phyloP scores from a whole-genome alignment of 2,113 vertebrate species.

The Garra rufa region DNA sequence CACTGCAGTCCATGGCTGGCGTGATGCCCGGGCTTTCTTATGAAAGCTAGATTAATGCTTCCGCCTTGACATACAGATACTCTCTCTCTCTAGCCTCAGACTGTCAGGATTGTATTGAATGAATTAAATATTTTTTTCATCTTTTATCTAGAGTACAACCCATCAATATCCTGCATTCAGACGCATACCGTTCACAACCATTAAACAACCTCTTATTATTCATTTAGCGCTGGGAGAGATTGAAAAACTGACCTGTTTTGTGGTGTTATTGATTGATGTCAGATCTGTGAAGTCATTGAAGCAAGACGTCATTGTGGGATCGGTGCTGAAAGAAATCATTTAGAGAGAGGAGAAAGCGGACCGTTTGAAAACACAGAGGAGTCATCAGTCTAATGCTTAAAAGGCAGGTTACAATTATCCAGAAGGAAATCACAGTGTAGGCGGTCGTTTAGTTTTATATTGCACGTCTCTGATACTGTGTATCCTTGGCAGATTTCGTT shows the following conservation, averaged over 20 bases:
- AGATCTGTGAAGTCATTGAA: constrained; percentile 32
- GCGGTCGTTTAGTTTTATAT: not conserved
- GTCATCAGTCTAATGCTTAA: constrained; percentile 24
- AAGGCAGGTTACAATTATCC: constrained; percentile 25
- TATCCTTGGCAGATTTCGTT: constrained; percentile 5
- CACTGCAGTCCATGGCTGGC: not conserved
- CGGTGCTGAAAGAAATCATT: constrained; percentile 35
- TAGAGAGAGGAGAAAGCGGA: not conserved
- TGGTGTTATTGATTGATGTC: constrained; percentile 30
- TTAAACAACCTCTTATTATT: constrained; percentile 21
- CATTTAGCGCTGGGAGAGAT: constrained; percentile 31
- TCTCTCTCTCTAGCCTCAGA: not conserved
- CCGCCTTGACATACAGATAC: constrained; percentile 16
- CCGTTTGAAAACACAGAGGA: constrained; percentile 19
- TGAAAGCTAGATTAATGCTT: constrained; percentile 34
- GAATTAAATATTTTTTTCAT: not conserved
- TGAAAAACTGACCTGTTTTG: constrained; percentile 33
- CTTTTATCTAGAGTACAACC: not conserved
- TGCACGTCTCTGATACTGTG: not conserved
- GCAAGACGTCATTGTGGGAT: constrained; percentile 35
- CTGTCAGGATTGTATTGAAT: not conserved
- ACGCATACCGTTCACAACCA: not conserved
- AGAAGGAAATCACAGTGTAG: constrained; percentile 4
- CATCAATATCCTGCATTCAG: not conserved
- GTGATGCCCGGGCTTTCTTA: constrained; percentile 20